A percentile compares a stretch with the other conserved stretches of the same genome.
Evolutionary conservation across 2,113 vertebrate species (phyloP).

Genomic region (Tachycineta bicolor): DNA sequence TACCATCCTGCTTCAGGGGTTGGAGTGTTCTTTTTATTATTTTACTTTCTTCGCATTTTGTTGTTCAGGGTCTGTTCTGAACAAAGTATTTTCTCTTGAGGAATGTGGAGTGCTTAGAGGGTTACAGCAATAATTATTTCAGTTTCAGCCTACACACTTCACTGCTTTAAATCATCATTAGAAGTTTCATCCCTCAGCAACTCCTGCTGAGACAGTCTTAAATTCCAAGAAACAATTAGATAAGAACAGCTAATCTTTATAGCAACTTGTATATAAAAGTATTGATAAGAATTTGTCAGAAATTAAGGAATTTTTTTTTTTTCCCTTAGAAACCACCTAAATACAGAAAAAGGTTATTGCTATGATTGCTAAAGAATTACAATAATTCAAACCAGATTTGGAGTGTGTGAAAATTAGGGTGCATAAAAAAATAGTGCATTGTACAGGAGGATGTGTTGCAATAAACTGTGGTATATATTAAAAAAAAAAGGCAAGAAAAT

Average conservation of each 20-base stretch:
- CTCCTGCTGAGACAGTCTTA: constrained; percentile 60
- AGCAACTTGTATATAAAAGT: background rate
- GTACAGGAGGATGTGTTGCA: background rate
- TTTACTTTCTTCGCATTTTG: constrained; percentile 60
- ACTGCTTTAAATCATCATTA: constrained; percentile 71
- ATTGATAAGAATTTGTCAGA: constrained; percentile 30
- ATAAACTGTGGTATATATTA: background rate
- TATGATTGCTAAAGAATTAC: background rate
- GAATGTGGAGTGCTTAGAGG: constrained; percentile 63
- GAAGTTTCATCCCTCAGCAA: constrained; percentile 68
- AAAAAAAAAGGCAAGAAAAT: background rate
- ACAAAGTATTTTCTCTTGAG: constrained; percentile 66
- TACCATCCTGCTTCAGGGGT: constrained; percentile 39
- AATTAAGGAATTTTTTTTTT: background rate
- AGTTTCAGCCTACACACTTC: constrained; percentile 70
- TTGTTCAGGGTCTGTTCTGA: constrained; percentile 60
- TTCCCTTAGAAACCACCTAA: background rate
- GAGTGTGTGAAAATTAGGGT: background rate
- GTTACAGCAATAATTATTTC: constrained; percentile 70
- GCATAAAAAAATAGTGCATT: background rate
- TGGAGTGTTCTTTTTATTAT: background rate
- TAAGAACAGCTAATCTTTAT: constrained; percentile 46
- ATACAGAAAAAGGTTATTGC: background rate
- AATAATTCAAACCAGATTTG: background rate
- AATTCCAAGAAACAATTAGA: constrained; percentile 55